A percentile compares a stretch with the other conserved stretches of the same genome.
These are phyloP conservation scores for Ctenomys sociabilis DNA, from an alignment of 2,113 vertebrate species.

Conservation along the genomic window DNA sequence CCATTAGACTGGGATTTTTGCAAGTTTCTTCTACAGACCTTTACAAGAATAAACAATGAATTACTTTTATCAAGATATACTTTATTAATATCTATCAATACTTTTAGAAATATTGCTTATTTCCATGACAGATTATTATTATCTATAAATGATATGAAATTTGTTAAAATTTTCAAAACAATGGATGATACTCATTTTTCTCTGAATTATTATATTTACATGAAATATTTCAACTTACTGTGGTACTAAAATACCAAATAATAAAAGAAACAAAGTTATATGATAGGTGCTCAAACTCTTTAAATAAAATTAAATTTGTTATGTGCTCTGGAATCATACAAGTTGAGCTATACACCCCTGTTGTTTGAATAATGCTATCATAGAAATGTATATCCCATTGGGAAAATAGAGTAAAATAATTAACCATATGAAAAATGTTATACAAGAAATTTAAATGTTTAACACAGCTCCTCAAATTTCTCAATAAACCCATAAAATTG, in stretches of 20 bases:
- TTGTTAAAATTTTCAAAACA: neutral
- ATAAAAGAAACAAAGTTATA: neutral
- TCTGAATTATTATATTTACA: neutral
- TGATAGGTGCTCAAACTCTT: neutral
- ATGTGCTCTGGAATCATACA: neutral
- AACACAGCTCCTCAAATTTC: neutral
- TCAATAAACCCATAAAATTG: neutral
- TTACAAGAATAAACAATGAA: neutral
- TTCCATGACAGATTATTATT: neutral
- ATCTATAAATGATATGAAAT: neutral
- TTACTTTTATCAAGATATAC: neutral
- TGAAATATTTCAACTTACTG: neutral
- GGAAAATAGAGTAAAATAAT: neutral
- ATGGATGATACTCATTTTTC: neutral
- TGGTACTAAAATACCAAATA: neutral
- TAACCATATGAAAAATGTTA: neutral
- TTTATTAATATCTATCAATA: neutral
- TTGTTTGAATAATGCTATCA: neutral
- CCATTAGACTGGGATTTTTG: neutral
- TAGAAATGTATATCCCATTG: neutral
- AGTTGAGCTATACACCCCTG: neutral
- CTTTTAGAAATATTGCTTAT: neutral
- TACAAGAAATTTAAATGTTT: neutral
- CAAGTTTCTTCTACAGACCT: neutral
- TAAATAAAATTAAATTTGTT: conserved; percentile 33